Evolutionary conservation across 2,888 invertebrate species (phyloP).

Genomic region (Ennomos quercinarius): DNA sequence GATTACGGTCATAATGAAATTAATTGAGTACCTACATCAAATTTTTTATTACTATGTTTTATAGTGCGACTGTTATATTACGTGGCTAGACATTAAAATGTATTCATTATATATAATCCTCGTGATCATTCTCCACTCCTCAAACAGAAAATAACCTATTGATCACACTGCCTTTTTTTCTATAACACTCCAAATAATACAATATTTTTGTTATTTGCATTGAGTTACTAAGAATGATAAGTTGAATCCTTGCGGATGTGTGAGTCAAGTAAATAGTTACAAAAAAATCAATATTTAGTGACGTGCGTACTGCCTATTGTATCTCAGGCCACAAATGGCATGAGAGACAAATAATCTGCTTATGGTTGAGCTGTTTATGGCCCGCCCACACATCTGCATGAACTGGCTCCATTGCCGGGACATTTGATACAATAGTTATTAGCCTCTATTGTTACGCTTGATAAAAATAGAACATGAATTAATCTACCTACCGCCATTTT

Average conservation of each 20-base stretch:
- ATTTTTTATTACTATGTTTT: too few species aligned
- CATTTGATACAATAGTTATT: slow-evolving; percentile 36
- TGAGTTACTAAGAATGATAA: neutral
- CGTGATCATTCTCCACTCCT: too few species aligned
- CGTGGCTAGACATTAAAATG: too few species aligned
- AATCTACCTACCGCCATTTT: slow-evolving; percentile 1
- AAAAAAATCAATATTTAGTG: slow-evolving; percentile 42
- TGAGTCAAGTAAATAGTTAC: slow-evolving; percentile 7
- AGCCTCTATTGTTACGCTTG: slow-evolving; percentile 36
- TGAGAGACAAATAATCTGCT: slow-evolving; percentile 38
- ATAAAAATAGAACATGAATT: slow-evolving; percentile 36
- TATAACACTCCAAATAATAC: too few species aligned
- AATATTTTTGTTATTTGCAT: too few species aligned
- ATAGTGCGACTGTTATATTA: too few species aligned
- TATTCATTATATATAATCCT: too few species aligned
- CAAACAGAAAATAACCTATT: too few species aligned
- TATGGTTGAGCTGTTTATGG: slow-evolving; percentile 38
- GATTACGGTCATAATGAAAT: slow-evolving; percentile 3
- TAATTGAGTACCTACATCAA: too few species aligned
- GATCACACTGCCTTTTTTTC: too few species aligned
- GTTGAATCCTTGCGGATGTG: slow-evolving; percentile 10
- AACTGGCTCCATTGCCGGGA: slow-evolving; percentile 24
- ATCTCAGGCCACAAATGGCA: slow-evolving; percentile 37
- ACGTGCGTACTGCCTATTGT: slow-evolving; percentile 47
- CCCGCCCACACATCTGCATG: slow-evolving; percentile 37